These are phyloP conservation scores for Nephrotoma guestfalica DNA, from an alignment of 2,888 invertebrate species.

Conservation along the genomic window DNA sequence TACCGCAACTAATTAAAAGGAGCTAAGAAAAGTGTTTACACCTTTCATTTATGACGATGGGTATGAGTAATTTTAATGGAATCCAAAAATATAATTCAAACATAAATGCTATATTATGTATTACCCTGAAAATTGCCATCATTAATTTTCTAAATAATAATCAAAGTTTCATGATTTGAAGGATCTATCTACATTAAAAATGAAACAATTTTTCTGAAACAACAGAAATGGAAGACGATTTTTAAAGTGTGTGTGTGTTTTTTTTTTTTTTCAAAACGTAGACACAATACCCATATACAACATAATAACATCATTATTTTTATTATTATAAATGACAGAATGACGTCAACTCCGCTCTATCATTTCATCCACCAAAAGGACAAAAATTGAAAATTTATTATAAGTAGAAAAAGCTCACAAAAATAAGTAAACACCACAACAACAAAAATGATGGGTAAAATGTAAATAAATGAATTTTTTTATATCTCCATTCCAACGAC, in stretches of 20 bases:
- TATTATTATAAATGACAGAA: not conserved
- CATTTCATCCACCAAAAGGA: not conserved
- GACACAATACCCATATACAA: not conserved
- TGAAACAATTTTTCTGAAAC: not conserved
- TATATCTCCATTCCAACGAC: not conserved
- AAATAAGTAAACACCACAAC: not conserved
- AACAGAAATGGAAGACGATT: not conserved
- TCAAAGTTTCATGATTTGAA: not conserved
- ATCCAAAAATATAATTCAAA: not conserved
- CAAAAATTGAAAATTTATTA: not conserved
- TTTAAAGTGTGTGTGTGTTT: not conserved
- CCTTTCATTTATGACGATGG: not conserved
- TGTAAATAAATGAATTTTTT: not conserved
- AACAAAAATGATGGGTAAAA: not conserved
- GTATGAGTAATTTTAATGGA: not conserved
- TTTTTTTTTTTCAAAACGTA: not conserved
- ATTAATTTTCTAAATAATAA: not conserved
- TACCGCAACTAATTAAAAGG: not conserved
- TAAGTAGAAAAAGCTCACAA: not conserved
- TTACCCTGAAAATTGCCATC: not conserved
- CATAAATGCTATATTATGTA: not conserved
- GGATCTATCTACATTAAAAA: not conserved
- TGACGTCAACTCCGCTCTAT: not conserved
- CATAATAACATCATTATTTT: not conserved
- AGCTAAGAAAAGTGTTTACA: not conserved